Evolutionary conservation across 2,888 invertebrate genomes (phyloP).

Genomic region (Limenitis camilla): DNA sequence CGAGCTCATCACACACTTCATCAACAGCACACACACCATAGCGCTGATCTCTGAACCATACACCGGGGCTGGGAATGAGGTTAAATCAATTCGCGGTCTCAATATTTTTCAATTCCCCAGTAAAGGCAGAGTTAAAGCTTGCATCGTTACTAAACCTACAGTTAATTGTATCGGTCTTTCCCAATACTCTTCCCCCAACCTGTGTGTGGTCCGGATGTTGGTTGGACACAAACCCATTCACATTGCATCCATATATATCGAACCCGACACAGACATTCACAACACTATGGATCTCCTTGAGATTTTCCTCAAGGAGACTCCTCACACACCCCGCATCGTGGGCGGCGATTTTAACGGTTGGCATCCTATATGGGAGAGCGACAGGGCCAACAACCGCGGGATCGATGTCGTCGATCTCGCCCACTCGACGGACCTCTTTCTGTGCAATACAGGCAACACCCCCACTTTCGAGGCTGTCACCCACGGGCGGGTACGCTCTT

Average conservation of each 20-base stretch:
- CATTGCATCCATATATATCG: constrained; percentile 16
- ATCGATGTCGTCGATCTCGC: constrained; percentile 5
- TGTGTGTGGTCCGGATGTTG: constrained; percentile 2
- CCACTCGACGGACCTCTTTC: not conserved
- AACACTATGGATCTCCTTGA: constrained; percentile 7
- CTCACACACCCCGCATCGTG: constrained; percentile 2
- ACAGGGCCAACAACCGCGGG: constrained; percentile 4
- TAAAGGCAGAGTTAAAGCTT: not conserved
- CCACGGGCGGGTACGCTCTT: constrained; percentile 2
- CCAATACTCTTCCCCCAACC: constrained; percentile 11
- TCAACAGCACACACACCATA: not conserved
- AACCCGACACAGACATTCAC: constrained; percentile 7
- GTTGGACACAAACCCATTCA: not conserved
- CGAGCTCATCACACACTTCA: not conserved
- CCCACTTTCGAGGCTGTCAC: constrained; percentile 24
- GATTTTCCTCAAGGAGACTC: not conserved
- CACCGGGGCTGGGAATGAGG: constrained; percentile 1
- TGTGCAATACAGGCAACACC: constrained; percentile 14
- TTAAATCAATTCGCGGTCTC: constrained; percentile 4
- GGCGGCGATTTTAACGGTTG: constrained; percentile 22
- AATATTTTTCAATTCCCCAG: constrained; percentile 11
- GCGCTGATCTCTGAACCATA: constrained; percentile 17
- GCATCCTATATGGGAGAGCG: constrained; percentile 18
- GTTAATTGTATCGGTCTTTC: not conserved
- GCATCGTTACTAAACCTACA: not conserved